phyloP scores from a whole-genome alignment of 2,888 invertebrate species.

The Drosophila crucigera region DNA sequence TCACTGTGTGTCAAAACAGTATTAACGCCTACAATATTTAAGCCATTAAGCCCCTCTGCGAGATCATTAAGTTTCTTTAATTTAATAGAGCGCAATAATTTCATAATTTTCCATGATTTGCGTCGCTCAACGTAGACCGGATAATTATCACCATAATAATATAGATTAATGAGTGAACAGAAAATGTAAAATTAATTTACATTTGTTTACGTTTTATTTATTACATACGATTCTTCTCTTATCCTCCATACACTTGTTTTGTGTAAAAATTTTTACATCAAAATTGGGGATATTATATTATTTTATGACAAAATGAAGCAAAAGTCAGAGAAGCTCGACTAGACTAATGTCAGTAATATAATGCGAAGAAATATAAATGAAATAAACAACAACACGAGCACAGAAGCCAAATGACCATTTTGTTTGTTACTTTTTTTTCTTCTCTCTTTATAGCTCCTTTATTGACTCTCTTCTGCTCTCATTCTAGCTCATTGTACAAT shows the following conservation, averaged over 20 bases:
- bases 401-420: constrained; percentile 25
- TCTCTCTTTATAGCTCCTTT: background rate
- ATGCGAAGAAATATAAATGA: constrained; percentile 64
- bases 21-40: constrained; percentile 21
- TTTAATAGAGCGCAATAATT: constrained; percentile 27
- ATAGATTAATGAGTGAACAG: constrained; percentile 6
- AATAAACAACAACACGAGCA: constrained; percentile 50
- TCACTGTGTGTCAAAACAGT: background rate
- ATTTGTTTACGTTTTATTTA: background rate
- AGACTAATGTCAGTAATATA: constrained; percentile 34
- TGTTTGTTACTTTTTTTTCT: constrained; percentile 32
- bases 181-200: background rate
- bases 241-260: constrained; percentile 10
- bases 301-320: constrained; percentile 48
- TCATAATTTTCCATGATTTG: constrained; percentile 53
- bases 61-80: constrained; percentile 23
- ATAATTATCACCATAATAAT: constrained; percentile 46
- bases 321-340: constrained; percentile 21
- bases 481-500: constrained; percentile 46
- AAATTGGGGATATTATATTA: constrained; percentile 29
- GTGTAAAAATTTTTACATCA: background rate
- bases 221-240: background rate
- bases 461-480: background rate
- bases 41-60: background rate
- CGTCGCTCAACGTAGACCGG: constrained; percentile 49